Evolutionary conservation across 2,888 invertebrate genomes (phyloP), one percentile per base, ranked within the genome.

Genomic region (Saturnia japonica): DNA sequence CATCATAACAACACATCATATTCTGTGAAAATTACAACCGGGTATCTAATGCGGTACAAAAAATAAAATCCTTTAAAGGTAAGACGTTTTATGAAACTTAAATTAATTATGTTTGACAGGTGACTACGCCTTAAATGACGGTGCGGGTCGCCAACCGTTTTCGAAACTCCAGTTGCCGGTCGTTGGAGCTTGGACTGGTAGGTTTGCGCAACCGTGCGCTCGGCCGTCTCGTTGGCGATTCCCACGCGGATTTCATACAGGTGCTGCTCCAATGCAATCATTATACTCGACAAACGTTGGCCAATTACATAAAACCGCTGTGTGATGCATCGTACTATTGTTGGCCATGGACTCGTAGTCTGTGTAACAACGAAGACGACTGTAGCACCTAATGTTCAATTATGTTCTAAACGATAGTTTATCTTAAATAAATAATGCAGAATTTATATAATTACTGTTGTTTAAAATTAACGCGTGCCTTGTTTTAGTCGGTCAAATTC

Each of bases 171-270:
- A 75, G 79, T 76, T 71, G 75, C 70, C 72, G 76, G 76, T 73
- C 74, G 75, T 76, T 73, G 75, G 71, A 40, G 16, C 34, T 70
- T 12, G 43, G 75, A 54, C 54, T 54, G 76, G 72, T 77, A 76
- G 74, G 76, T 69, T 91, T 91, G 87, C 89, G 90, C 89, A 92
- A 91, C 79, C 73, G 34, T 34, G 34, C 34, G 72, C 71, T 72
- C 79, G 82, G 85, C 82, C 85, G 77, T 81, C 85, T 87, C 77
- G 80, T 82, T 78, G 80, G 79, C 82, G 86, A 87, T 93, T 94
- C 93, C 93, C 93, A 94, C 93, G 93, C 93, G 89, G 90, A 91
- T 92, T 93, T 93, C 90, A 88, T 90, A 88, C 85, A 87, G 87
- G 85, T 90, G 91, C 89, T 84, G 84, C 82, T 86, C 84, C 82